Conservation (phyloP, 2,797 vertebrate genomes). For the Enteromius thamalakanensis region DNA sequence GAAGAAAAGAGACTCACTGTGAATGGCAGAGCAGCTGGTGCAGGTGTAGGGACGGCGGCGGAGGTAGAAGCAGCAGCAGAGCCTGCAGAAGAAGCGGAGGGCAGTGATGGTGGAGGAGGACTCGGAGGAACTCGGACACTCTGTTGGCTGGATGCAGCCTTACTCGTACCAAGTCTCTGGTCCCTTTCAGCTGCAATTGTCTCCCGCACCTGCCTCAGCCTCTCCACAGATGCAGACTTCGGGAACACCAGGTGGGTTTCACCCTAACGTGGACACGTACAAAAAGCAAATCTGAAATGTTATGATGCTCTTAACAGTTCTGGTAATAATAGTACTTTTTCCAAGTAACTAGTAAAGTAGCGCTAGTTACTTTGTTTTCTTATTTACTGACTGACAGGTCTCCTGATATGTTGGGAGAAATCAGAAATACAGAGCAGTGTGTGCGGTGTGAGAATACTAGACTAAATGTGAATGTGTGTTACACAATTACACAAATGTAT, state of each 20-base stretch:
- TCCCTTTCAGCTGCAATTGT: constrained; percentile 87
- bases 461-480: too few relatives aligned
- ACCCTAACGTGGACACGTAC: constrained; percentile 75
- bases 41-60: constrained; percentile 31
- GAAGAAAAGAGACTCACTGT: neutral
- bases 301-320: neutral
- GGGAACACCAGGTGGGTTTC: constrained; percentile 95
- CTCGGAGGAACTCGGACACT: neutral
- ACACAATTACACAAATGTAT: too few relatives aligned
- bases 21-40: constrained; percentile 23
- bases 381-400: too few relatives aligned
- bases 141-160: constrained; percentile 60
- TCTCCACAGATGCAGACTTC: constrained; percentile 87
- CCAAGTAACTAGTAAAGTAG: too few relatives aligned
- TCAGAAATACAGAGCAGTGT: too few relatives aligned
- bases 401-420: too few relatives aligned
- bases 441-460: too few relatives aligned
- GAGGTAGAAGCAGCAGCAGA: neutral
- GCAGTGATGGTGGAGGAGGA: neutral
- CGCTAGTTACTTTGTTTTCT: too few relatives aligned
- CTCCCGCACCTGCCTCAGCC: constrained; percentile 86
- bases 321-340: too few relatives aligned
- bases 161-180: constrained; percentile 75
- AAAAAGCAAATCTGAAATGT: neutral
- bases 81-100: constrained; percentile 43